Base-by-base conservation (phyloP, 1,140 invertebrate species). In the Planococcus citri region DNA sequence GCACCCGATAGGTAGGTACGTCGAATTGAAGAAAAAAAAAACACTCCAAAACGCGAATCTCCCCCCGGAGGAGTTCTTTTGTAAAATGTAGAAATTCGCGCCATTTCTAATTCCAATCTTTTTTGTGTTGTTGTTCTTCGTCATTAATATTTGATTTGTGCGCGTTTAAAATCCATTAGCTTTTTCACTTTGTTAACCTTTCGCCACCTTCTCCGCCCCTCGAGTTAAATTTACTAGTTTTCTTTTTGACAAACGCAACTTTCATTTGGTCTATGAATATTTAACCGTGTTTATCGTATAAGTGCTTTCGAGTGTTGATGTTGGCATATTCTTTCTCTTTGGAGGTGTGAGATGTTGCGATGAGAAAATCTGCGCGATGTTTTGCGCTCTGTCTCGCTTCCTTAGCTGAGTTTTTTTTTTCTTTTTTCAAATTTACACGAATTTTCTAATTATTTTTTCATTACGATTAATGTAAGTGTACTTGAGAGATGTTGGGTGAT, bases 41-140 rank as follows among this genome's bases (percentile, higher is more conserved):
- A 33, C 3, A 33, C 29, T 3, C 29, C 3, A 6, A n/a, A 24
- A 25, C 60, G 21, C 20, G 25, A 25, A 64, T 64, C 22, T 64
- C 60, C 24, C 60, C 24, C 60, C 24, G 60, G 60, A 64, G 60
- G 25, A 64, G 10, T 64, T 64, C 60, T 64, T 64, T 64, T 64
- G 60, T 64, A 27, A 22, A 64, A 25, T 64, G 60, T 24, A 64
- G 60, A 64, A 64, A 64, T 64, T 64, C 60, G 60, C 60, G 60
- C 60, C 60, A 64, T 64, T 64, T 25, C 60, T 64, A 64, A 64
- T 64, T 64, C 60, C 60, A 64, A 64, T 64, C 60, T 64, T 64
- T 27, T 64, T 27, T 64, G n/a, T n/a, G 2, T 64, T 64, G 60
- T 64, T 64, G 8, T 64, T 64, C 60, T 64, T 64, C 22, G 10